Base-by-base conservation (phyloP, 2,888 invertebrate species). In the Coelinius sp. region DNA sequence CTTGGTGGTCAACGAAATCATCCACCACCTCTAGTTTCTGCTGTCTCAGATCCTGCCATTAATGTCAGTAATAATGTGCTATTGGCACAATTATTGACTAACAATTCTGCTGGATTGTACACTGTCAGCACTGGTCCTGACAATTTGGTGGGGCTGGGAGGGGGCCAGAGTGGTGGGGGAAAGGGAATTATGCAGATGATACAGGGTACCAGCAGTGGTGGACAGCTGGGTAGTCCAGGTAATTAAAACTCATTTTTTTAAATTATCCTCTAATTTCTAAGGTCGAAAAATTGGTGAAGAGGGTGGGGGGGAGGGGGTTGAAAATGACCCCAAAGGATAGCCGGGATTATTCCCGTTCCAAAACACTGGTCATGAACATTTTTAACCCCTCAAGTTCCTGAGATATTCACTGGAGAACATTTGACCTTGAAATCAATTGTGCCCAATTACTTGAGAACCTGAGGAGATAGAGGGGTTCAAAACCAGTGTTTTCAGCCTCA, bases 11-110 rank as follows among this genome's bases (percentile, higher is more conserved):
- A 89, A 49, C 84, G 89, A 66, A 88, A 89, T 78, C 85, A 90
- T 77, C 90, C 90, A 20, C 90, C 91, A 71, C 94, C 94, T 75
- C 90, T 95, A 78, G 91, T 92, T 80, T 91, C 93, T 79, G 93
- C 94, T 56, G 92, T 92, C 71, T 94, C 94, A 85, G 95, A 95
- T 88, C 94, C 95, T 62, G 91, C 93, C 80, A 89, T 95, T 76
- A 89, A 89, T 80, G 78, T 92, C 77, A 90, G 91, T 80, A 90
- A 91, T 81, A 95, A 94, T 89, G 94, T 95, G 68, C 91, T 94
- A 85, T 90, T 97, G 73, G 95, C 96, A 59, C 95, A 96, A 84
- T 91, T 97, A 76, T 92, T 97, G 78, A 94, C 94, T 64, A 91
- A 90, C 86, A 92, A 81, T 73, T 78, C 85, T 31, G 86, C 89